Evolutionary conservation across 2,113 vertebrate genomes (phyloP), one percentile per base, ranked within the genome.

Genomic region (Romanogobio albipinnatus): DNA sequence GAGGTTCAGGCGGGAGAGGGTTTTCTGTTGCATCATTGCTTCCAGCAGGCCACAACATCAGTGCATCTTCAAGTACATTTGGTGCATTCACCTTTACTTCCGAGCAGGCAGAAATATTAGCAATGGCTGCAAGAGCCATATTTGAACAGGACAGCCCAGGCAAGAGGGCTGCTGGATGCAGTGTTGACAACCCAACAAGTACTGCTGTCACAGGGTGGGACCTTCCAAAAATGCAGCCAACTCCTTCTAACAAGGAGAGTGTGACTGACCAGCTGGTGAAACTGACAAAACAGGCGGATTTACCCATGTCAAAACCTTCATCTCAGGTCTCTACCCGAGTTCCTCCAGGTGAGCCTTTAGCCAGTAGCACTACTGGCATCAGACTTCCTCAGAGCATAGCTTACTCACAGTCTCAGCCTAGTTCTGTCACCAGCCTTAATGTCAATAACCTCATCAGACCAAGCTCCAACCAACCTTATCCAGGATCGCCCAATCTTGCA

Each of bases 21-120:
- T 99, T 99, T 90, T 98, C 98, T 0, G 97, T 99, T 83, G 98
- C 98, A 0, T 99, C 98, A 1, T 97, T 99, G 96, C 94, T 99
- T 89, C 98, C 98, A 90, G 83, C 96, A 93, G 93, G 93, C 90
- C 85, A 94, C n/a, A 95, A 90, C 89, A 91, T 93, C 2, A 94
- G 85, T 80, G 91, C 93, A 0, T 92, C 96, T 4, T 91, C 95
- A 10, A 93, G 91, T 74, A 93, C 96, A 0, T 96, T 96, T 88
- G 97, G 95, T 84, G 92, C 94, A 53, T 98, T 96, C 91, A 94
- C 95, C 0, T 98, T 99, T 91, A 96, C 95, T 78, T 94, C 95
- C 11, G 98, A 99, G 82, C 98, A 98, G 89, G 97, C 96, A 2
- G 98, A 99, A 86, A 98, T 99, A 47, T 95, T 99, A 14, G 97